Conservation (phyloP, 2,113 vertebrate species). For the Oplegnathus fasciatus region DNA sequence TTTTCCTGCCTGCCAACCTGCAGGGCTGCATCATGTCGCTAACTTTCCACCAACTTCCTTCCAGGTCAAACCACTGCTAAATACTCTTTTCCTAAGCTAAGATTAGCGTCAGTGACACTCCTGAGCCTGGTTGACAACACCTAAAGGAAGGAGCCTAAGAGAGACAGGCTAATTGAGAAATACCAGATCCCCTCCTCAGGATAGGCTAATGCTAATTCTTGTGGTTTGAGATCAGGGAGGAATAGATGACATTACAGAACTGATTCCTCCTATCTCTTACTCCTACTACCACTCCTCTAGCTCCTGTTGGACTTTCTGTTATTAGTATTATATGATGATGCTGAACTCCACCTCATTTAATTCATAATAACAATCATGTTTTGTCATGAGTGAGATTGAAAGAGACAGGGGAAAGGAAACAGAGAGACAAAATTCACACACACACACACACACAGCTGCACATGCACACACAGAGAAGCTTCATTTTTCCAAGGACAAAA, state of each 20-base stretch:
- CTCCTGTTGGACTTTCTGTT: constrained; percentile 34
- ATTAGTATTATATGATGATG: constrained; percentile 28
- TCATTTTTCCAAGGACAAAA: constrained; percentile 19
- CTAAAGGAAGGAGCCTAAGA: constrained; percentile 40
- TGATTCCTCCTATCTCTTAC: constrained; percentile 7
- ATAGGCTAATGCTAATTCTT: constrained; percentile 62
- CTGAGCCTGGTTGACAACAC: constrained; percentile 58
- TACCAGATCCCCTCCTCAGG: constrained; percentile 53
- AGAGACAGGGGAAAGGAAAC: not conserved
- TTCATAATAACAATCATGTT: constrained; percentile 14
- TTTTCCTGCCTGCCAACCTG: constrained; percentile 6
- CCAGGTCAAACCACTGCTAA: constrained; percentile 37
- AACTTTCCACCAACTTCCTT: constrained; percentile 39
- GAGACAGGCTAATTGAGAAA: constrained; percentile 56
- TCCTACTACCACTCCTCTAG: not conserved
- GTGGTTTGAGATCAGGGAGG: constrained; percentile 12
- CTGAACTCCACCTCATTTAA: constrained; percentile 39
- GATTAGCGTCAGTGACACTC: constrained; percentile 69
- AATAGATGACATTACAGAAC: constrained; percentile 31
- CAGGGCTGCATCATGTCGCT: constrained; percentile 16
- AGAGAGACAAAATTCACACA: constrained; percentile 2
- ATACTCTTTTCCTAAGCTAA: constrained; percentile 60
- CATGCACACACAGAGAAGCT: not conserved
- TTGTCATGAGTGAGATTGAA: constrained; percentile 19
- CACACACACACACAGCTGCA: not conserved